Evolutionary conservation across 2,797 vertebrate species (phyloP).

Genomic region (Carcharodon carcharias): DNA sequence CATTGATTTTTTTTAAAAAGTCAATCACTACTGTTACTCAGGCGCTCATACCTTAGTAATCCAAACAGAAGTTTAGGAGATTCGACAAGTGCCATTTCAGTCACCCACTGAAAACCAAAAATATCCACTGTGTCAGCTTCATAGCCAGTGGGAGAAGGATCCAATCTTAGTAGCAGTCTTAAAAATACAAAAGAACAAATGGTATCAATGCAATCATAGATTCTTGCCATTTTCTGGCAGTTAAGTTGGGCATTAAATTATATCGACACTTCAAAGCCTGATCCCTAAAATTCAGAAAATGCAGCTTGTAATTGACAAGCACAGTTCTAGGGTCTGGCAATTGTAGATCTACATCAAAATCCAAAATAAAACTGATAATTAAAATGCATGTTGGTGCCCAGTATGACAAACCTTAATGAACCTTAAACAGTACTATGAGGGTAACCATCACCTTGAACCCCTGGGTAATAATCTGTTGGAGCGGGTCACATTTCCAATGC

Average conservation of each 20-base stretch:
- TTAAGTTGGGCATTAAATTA: not conserved
- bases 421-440: not conserved
- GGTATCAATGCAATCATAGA: not conserved
- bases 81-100: slow-evolving; percentile 81
- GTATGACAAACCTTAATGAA: not conserved
- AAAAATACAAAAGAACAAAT: slow-evolving; percentile 42
- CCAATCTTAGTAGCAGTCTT: slow-evolving; percentile 75
- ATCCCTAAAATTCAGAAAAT: not conserved
- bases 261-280: not conserved
- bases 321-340: not conserved
- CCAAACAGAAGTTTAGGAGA: slow-evolving; percentile 81
- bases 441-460: not conserved
- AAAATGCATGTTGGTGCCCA: not conserved
- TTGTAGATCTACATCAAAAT: not conserved
- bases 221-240: too few relatives aligned
- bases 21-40: not conserved
- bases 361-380: not conserved
- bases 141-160: slow-evolving; percentile 80
- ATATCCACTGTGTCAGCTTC: slow-evolving; percentile 78
- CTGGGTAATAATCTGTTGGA: not conserved
- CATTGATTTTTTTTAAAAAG: not conserved
- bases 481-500: not conserved
- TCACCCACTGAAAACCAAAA: slow-evolving; percentile 89
- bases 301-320: not conserved
- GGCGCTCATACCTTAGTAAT: slow-evolving; percentile 71